These are phyloP conservation scores for Fringilla coelebs DNA, from an alignment of 2,797 vertebrate genomes.

Conservation along the genomic window DNA sequence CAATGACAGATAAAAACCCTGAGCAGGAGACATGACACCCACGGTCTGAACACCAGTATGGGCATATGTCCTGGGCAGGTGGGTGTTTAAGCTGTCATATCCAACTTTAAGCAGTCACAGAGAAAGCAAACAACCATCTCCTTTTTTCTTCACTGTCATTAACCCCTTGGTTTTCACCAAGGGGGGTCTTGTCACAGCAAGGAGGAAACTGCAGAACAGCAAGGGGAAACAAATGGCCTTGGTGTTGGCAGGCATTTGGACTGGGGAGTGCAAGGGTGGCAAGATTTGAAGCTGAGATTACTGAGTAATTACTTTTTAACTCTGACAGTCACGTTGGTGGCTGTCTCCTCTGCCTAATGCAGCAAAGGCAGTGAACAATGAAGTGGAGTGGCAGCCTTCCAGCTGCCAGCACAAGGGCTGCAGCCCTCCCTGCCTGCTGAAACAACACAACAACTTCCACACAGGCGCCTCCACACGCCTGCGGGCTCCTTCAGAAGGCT, in stretches of 20 bases:
- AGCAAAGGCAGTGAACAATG: background rate
- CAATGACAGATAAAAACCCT: background rate
- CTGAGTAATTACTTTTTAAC: background rate
- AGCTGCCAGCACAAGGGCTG: background rate
- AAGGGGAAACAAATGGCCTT: background rate
- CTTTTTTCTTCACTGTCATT: background rate
- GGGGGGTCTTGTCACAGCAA: background rate
- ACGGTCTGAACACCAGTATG: accelerated
- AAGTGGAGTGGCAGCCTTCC: background rate
- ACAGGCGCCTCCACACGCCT: background rate
- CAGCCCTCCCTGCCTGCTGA: background rate
- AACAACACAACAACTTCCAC: background rate
- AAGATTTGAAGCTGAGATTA: background rate
- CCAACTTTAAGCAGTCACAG: background rate
- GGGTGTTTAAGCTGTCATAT: background rate
- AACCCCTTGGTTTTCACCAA: background rate
- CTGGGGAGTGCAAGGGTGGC: too few relatives aligned
- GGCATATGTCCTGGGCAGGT: background rate
- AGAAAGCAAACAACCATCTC: background rate
- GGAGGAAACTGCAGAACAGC: background rate
- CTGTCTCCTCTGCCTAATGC: background rate
- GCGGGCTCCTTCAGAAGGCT: background rate
- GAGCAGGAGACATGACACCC: background rate
- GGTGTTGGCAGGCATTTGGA: background rate
- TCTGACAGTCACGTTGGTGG: accelerated